A percentile compares a stretch with the other conserved stretches of the same genome.
Evolutionary conservation across 30 jellyfish, hydroid and myxozoan species (phyloP).

Genomic region (Cassiopea xamachana): DNA sequence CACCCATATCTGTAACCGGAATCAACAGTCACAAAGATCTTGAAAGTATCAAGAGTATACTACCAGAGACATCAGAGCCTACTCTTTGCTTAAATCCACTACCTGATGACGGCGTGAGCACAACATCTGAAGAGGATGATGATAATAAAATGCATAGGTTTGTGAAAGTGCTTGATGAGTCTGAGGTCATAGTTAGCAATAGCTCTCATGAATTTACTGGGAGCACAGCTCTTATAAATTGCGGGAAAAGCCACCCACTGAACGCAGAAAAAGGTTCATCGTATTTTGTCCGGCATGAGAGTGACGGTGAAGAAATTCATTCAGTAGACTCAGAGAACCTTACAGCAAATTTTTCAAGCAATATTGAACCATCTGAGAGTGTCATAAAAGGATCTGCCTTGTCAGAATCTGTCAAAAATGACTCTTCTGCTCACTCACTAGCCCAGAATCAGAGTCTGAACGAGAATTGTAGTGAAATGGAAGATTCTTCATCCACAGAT

Average conservation of each 20-base stretch:
- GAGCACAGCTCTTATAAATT: not conserved
- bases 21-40: not conserved
- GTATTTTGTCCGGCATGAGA: not conserved
- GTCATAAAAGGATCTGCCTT: conserved; percentile 13
- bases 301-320: not conserved
- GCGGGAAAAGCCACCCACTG: not conserved
- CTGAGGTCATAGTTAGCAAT: conserved; percentile 30
- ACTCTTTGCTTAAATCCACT: not conserved
- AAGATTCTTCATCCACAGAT: not conserved
- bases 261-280: not conserved
- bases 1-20: not conserved
- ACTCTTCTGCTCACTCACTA: not conserved
- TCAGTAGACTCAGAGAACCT: not conserved
- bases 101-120: not conserved
- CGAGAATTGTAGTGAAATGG: not conserved
- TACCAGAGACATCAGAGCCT: not conserved
- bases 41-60: not conserved
- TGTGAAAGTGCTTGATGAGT: conserved; percentile 9
- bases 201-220: not conserved
- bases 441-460: not conserved
- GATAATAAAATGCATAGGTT: not conserved
- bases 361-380: not conserved
- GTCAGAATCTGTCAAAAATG: conserved; percentile 15
- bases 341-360: not conserved
- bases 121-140: not conserved